phyloP scores from a whole-genome alignment of 92 coral and sea anemone genomes.

The Phenganax marumi region DNA sequence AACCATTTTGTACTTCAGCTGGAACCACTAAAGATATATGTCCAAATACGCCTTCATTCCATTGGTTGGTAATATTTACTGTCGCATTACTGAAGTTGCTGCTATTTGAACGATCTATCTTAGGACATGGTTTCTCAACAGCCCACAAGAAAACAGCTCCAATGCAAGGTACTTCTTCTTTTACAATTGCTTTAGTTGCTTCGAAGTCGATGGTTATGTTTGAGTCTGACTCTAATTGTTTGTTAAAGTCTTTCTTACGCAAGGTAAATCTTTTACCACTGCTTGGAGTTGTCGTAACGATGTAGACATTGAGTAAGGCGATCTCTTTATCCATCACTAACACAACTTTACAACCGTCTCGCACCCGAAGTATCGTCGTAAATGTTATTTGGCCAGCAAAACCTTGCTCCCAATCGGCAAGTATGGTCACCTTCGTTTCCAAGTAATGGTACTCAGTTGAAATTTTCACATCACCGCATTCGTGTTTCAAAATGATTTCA shows the following conservation, averaged over 20 bases:
- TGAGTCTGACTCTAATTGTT: not conserved
- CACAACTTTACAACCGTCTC: slow-evolving; percentile 60
- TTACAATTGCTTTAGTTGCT: slow-evolving; percentile 20
- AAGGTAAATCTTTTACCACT: slow-evolving; percentile 8
- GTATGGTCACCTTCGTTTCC: slow-evolving; percentile 28
- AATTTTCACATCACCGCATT: slow-evolving; percentile 2
- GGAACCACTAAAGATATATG: slow-evolving; percentile 21
- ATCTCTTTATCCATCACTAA: not conserved
- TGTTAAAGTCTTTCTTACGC: slow-evolving; percentile 1
- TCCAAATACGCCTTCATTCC: slow-evolving; percentile 34
- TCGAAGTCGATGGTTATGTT: not conserved
- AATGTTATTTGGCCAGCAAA: slow-evolving; percentile 41
- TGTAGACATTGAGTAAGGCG: not conserved
- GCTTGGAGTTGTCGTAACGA: not conserved
- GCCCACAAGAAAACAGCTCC: slow-evolving; percentile 37
- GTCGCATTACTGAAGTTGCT: slow-evolving; percentile 12
- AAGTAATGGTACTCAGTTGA: slow-evolving; percentile 8
- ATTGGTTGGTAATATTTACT: slow-evolving; percentile 6
- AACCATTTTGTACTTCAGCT: slow-evolving; percentile 25
- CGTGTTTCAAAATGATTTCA: slow-evolving; percentile 4
- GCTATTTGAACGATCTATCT: not conserved
- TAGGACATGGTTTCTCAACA: slow-evolving; percentile 19
- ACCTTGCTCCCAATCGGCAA: slow-evolving; percentile 47
- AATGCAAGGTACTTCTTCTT: slow-evolving; percentile 29
- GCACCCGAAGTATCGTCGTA: slow-evolving; percentile 34